These are phyloP conservation scores for Scophthalmus maximus DNA, from an alignment of 2,113 vertebrate species.

Conservation along the genomic window DNA sequence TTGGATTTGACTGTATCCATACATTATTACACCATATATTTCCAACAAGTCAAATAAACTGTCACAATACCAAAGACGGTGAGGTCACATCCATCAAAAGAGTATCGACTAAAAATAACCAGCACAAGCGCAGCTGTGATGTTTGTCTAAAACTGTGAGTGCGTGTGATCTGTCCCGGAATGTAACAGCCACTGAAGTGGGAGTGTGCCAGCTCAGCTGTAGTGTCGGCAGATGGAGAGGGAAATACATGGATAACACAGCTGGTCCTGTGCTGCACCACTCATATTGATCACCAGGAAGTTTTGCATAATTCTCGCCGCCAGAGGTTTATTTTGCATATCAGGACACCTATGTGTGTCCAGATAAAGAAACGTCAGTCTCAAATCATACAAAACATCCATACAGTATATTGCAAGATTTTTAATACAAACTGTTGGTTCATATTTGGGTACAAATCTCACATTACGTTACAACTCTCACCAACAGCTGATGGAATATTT, in stretches of 20 bases:
- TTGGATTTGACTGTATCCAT: neutral
- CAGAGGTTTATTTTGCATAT: conserved; percentile 22
- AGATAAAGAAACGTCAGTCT: neutral
- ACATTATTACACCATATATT: neutral
- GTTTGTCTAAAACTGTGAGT: conserved; percentile 38
- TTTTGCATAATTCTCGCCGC: conserved; percentile 44
- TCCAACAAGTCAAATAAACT: conserved; percentile 4
- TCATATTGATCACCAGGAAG: conserved; percentile 57
- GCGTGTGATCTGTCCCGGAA: conserved; percentile 46
- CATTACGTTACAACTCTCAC: neutral
- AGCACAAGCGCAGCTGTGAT: conserved; percentile 55
- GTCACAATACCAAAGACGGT: conserved; percentile 14
- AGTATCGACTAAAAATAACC: conserved; percentile 46
- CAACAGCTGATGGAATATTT: neutral
- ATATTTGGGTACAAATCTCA: neutral
- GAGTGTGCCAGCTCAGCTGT: conserved; percentile 68
- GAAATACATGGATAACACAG: conserved; percentile 62
- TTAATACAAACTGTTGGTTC: neutral
- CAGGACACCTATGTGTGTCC: neutral
- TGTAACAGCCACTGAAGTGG: conserved; percentile 58
- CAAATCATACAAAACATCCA: neutral
- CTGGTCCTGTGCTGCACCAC: conserved; percentile 54
- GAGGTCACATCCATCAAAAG: conserved; percentile 51
- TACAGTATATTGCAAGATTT: neutral
- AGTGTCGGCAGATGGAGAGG: conserved; percentile 73